These are phyloP conservation scores for Cylindroiulus punctatus DNA, from an alignment of 2,888 invertebrate species.

Conservation along the genomic window DNA sequence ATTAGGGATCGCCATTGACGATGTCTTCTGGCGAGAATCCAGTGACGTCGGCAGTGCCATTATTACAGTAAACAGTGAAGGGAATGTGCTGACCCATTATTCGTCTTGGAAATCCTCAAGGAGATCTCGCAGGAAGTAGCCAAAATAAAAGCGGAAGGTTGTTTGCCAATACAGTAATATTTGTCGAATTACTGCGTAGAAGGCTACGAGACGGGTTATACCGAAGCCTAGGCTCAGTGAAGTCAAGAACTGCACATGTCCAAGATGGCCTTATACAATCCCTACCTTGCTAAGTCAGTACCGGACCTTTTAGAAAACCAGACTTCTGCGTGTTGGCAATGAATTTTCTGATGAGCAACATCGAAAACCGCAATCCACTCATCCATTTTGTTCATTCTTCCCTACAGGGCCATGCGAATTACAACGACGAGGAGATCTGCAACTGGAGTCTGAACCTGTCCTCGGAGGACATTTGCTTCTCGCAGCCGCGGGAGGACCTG, in stretches of 20 bases:
- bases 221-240: too few species aligned
- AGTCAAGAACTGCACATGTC: too few species aligned
- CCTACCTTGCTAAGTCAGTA: too few species aligned
- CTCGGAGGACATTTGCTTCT: constrained; percentile 72
- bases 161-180: not conserved
- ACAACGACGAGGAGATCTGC: constrained; percentile 79
- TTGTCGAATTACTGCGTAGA: too few species aligned
- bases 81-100: not conserved
- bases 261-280: too few species aligned
- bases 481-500: constrained; percentile 39
- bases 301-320: too few species aligned
- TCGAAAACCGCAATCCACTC: not conserved
- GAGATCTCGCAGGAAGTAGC: not conserved
- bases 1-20: too few species aligned
- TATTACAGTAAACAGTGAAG: too few species aligned
- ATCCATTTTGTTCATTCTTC: not conserved
- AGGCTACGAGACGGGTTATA: too few species aligned
- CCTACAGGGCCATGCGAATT: constrained; percentile 66
- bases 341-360: too few species aligned
- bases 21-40: not conserved
- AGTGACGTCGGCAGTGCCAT: too few species aligned
- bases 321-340: too few species aligned
- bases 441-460: constrained; percentile 82
- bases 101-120: not conserved
- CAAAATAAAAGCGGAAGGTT: not conserved